These are phyloP conservation scores for Oreotrochilus melanogaster DNA, from an alignment of 2,113 vertebrate species.

Conservation along the genomic window DNA sequence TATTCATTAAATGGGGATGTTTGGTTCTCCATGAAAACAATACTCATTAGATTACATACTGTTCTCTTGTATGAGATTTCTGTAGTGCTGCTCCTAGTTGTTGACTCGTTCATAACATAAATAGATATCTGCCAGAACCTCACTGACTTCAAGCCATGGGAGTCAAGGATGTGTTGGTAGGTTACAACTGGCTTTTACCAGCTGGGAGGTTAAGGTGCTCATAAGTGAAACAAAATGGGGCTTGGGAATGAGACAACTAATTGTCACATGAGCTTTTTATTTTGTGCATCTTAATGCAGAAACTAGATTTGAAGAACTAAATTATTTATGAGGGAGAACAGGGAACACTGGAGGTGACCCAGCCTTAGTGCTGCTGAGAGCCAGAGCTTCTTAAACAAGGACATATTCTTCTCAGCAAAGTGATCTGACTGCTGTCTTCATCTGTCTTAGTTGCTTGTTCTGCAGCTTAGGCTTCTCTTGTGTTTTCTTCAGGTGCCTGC, in stretches of 20 bases:
- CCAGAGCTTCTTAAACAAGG: neutral
- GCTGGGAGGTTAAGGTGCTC: neutral
- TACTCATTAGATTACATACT: neutral
- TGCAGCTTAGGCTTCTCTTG: neutral
- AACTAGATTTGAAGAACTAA: neutral
- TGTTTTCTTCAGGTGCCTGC: conserved; percentile 87
- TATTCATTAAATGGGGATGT: neutral
- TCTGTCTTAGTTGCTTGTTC: neutral
- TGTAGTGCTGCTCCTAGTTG: neutral
- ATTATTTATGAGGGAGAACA: neutral
- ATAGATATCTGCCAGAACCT: neutral
- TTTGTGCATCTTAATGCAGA: neutral
- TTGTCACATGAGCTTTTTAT: neutral
- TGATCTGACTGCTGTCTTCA: neutral
- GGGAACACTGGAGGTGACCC: neutral
- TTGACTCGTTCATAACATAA: neutral
- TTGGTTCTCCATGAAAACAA: neutral
- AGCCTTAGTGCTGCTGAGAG: neutral
- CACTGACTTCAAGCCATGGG: neutral
- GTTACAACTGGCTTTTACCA: neutral
- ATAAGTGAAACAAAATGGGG: neutral
- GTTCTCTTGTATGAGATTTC: neutral
- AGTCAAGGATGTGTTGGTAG: neutral
- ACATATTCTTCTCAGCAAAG: neutral
- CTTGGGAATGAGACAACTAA: neutral